Evolutionary conservation across 2,888 invertebrate genomes (phyloP), one percentile per base, ranked within the genome.

Genomic region (Lepidocyrtoides sp.): DNA sequence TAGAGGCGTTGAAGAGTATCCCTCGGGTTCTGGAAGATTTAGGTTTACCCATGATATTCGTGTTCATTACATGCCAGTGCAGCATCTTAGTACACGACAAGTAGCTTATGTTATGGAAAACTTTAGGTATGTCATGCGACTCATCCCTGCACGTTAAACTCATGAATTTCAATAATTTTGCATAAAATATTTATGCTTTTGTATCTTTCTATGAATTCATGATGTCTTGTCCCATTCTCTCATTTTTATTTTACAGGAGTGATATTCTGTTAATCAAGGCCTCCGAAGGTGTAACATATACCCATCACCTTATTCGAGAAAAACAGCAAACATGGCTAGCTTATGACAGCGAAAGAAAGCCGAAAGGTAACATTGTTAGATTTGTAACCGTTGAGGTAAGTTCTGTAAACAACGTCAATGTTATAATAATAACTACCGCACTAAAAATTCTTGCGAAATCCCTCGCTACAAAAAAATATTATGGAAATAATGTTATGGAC

Each of bases 31-130:
- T 29, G 92, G 91, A 23, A 87, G 72, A 82, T 93, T 63, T 48
- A 89, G 85, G 36, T 94, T 93, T 85, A 91, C 93, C 1, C 94
- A 94, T 84, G 94, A 94, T 41, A 92, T 93, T 48, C 87, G 94
- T 20, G 93, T 94, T 54, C 93, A 94, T 57, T 93, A 93, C 66
- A 88, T 93, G 79, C 92, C 94, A n/a, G 60, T 93, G 1, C 92
- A 89, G 32, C 91, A 92, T 5, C 51, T 92, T 14, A 91, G 91
- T 20, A 26, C 89, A n/a, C 84, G 89, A 20, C 93, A 93, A 86
- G 92, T 93, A n/a, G 26, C 83, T 1, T 91, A 75, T 26, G 51
- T 93, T 10, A 92, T 92, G 36, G 88, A 92, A 75, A 93, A 92
- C 72, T 93, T 92, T 26, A 88, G 89, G 93, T 93, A 89, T 89